These are phyloP conservation scores for Parazoanthus atlanticus DNA, from an alignment of 92 coral and sea anemone genomes.

Conservation along the genomic window DNA sequence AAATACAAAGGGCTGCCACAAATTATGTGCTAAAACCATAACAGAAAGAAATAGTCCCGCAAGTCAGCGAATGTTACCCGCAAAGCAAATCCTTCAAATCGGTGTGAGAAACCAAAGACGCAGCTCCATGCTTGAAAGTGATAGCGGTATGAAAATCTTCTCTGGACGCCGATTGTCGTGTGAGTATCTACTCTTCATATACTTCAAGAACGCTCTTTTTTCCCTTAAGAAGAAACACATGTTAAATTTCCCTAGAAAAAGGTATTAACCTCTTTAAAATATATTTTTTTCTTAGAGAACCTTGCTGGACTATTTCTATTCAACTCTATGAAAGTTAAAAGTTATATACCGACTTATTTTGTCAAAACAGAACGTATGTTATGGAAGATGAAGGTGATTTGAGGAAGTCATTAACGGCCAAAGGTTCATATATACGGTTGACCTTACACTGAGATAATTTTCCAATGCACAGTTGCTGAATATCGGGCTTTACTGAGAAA, in stretches of 20 bases:
- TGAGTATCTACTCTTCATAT: not conserved
- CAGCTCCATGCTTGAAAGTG: not conserved
- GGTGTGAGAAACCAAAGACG: not conserved
- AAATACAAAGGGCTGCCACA: slow-evolving; percentile 14
- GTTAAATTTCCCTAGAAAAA: not conserved
- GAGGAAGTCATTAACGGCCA: not conserved
- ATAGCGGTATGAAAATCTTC: not conserved
- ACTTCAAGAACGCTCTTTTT: not conserved
- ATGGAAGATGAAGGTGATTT: not conserved
- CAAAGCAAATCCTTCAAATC: not conserved
- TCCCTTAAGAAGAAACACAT: not conserved
- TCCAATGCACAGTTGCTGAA: not conserved
- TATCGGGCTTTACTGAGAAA: not conserved
- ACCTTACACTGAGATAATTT: not conserved
- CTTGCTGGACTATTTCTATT: not conserved
- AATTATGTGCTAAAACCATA: slow-evolving; percentile 10
- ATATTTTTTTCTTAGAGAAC: not conserved
- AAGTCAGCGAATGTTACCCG: slow-evolving; percentile 20
- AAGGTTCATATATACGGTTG: not conserved
- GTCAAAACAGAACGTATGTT: not conserved
- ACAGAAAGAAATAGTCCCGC: not conserved
- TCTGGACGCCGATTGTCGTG: slow-evolving; percentile 3
- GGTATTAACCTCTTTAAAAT: not conserved
- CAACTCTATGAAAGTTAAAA: not conserved
- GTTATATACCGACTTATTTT: not conserved